Evolutionary conservation across 2,888 invertebrate genomes (phyloP), one percentile per base, ranked within the genome.

Genomic region (Yponomeuta evonymella): DNA sequence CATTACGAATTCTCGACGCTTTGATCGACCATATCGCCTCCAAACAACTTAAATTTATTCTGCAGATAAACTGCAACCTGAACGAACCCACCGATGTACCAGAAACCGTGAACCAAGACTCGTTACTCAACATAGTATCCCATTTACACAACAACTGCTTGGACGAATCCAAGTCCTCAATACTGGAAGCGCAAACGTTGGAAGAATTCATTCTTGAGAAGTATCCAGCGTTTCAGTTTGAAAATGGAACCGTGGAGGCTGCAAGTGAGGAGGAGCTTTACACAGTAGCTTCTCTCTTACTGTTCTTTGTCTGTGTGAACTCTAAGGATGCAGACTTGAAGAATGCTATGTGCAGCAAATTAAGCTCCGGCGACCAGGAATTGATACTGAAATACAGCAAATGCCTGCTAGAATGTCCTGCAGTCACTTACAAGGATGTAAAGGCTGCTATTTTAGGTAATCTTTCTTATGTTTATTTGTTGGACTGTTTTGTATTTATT

Each of bases 381-480:
- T 88, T 83, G 30, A 93, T 94, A 75, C 84, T 94, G 79, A 86
- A 87, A 70, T 94, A 93, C 75, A 90, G 92, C 71, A 94, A 93
- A 79, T 81, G 80, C 66, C 76, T 93, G n/a, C 86, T 94, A 83
- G 87, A 92, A 6, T 88, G 90, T 74, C 83, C 88, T 5, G 81
- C 83, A 67, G 83, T 90, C 36, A 81, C 90, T 48, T 88, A 84
- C 9, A 79, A 74, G 15, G 89, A 93, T 76, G 86, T 91, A 23
- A 76, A 92, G 71, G 78, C 80, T 72, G 88, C 90, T 73, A 92
- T 93, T 70, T 84, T 88, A 79, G 87, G 88, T 85, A 82, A 84
- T 70, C 70, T 4, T 51, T 43, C 8, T 43, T 6, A 43, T 43
- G 43, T 8, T 8, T 43, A 43, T 36, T 36, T 36, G 5, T 36